Evolutionary conservation across 2,888 invertebrate species (phyloP), one percentile per base, ranked within the genome.

Genomic region (Keiferia lycopersicella): DNA sequence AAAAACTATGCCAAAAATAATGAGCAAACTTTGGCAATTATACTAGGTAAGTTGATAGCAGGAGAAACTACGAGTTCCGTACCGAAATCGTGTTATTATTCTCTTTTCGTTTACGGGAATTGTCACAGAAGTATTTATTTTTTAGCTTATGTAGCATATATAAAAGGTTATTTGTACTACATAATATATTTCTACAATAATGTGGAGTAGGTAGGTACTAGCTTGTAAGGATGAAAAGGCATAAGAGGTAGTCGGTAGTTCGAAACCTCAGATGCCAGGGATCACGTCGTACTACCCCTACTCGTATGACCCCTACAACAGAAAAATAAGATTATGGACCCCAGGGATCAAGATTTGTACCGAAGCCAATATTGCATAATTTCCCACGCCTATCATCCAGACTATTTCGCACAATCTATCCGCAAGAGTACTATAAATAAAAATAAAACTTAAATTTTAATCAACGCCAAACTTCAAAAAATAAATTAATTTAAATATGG

Each of bases 11-110:
- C 77, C 82, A 68, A 85, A 84, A 87, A 87, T 91, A 90, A 91
- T 90, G 89, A 90, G 86, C 77, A 79, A 91, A 91, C 72, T 90
- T 91, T 84, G 76, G 88, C 90, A 90, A 90, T 90, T 90, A 90
- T 80, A 79, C 83, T 87, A 89, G 87, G 88, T 87, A 77, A 77
- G 76, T 77, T 80, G 83, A 83, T 79, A 76, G 75, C 74, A 75
- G 65, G 74, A 83, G 77, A 66, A 51, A 64, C 22, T 53, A 53
- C 50, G 50, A 18, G 20, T 18, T 53, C 12, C 4, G 20, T 26
- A 20, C 11, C 14, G 8, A 51, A 51, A 22, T 51, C 22, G 22
- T 53, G 51, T 53, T 53, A 22, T 22, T 22, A 22, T 22, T 22
- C 51, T 22, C 22, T 14, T 12, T 53, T 22, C 51, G 12, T 53